Conservation (phyloP, 2,797 vertebrate genomes). For the Gymnocypris eckloni region DNA sequence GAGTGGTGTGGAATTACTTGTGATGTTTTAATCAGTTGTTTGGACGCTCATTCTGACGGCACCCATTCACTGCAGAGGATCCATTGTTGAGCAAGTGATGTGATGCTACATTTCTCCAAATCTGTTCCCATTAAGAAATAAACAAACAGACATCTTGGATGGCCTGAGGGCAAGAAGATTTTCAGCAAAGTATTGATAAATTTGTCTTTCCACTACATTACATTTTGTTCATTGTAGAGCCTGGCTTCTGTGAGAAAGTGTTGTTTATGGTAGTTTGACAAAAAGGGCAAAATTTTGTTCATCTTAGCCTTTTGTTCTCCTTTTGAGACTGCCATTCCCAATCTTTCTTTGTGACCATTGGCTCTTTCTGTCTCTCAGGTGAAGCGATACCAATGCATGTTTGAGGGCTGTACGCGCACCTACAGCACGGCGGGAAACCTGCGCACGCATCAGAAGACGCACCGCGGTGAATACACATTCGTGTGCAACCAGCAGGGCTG, state of each 20-base stretch:
- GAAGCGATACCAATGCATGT: constrained; percentile 98
- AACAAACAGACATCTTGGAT: too few species aligned
- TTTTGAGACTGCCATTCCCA: neutral
- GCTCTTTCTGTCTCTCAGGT: constrained; percentile 77
- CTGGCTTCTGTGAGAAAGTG: neutral
- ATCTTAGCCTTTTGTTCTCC: neutral
- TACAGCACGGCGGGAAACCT: constrained; percentile 98
- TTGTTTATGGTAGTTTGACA: neutral
- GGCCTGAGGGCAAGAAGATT: too few species aligned
- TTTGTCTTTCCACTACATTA: neutral
- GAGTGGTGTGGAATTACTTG: too few species aligned
- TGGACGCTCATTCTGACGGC: too few species aligned
- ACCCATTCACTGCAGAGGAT: too few species aligned
- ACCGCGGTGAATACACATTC: constrained; percentile 96
- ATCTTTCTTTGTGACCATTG: constrained; percentile 5
- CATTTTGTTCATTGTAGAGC: neutral
- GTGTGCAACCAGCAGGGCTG: constrained; percentile 98
- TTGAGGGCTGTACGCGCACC: constrained; percentile 95
- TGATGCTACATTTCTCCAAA: too few species aligned
- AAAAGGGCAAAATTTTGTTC: neutral
- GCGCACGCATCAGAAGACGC: constrained; percentile 97
- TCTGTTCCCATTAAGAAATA: too few species aligned
- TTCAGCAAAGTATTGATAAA: neutral
- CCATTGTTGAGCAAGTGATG: too few species aligned
- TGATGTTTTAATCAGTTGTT: too few species aligned